Evolutionary conservation across 2,888 invertebrate genomes (phyloP), one percentile per base, ranked within the genome.

Genomic region (Ennomos erosarius): DNA sequence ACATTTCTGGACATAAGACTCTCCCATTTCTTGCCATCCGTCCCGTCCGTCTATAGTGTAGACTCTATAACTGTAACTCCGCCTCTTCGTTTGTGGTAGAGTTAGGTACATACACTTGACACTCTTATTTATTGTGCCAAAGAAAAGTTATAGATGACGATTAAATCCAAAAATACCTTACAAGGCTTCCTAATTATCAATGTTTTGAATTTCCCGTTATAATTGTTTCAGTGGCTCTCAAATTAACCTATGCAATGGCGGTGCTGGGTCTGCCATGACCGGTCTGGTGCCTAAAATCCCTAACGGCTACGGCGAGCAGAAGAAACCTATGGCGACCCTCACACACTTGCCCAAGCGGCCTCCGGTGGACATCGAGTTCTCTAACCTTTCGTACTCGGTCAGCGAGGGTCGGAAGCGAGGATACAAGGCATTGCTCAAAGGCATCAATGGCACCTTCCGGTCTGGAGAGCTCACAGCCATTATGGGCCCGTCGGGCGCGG

Each of bases 391-490:
- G 47, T 98, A 98, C 90, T 97, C 97, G 11, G 97, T 98, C 52
- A 96, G 97, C 48, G 97, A 98, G 76, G 96, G 97, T 12, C 93
- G 96, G 65, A 94, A 95, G 81, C 93, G 96, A 68, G 97, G 97
- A 8, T 96, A 96, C 84, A 98, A 98, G 86, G 96, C 97, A 10
- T 95, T 98, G 74, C 90, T 98, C 70, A 98, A 98, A 89, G 95
- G 96, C 71, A 96, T 99, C 56, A 97, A 96, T 75, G 99, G 99
- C 9, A 96, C 96, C 78, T 98, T 98, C 83, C 94, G 94, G 70
- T 97, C 97, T 63, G 97, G 98, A n/a, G 97, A 98, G 79, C 92
- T 99, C 71, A 98, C 98, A 0, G 98, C 98, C 35, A 98, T 99
- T 60, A 98, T 99, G 98, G 99, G 99, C 36, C 98, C 99, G 35